Evolutionary conservation across 2,797 vertebrate species (phyloP), one percentile per base, ranked within the genome.

Genomic region (Enteromius trimaculatus): DNA sequence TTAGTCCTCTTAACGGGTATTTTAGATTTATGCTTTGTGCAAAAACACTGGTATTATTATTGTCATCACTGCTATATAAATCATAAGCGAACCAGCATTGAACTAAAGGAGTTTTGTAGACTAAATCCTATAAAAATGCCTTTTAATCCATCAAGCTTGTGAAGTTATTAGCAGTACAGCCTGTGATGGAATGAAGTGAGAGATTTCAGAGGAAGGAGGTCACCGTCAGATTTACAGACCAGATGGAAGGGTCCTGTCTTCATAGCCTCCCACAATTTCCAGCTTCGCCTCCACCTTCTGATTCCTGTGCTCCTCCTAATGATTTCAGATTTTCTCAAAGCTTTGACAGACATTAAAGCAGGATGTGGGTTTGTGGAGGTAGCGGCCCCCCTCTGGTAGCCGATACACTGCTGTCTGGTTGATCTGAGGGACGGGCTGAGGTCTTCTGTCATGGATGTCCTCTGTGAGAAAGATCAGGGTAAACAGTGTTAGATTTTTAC

Each of bases 331-430:
- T 69, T 77, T 71, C 65, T 62, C 75, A 78, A 83, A 69, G 74
- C 81, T 70, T 34, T 51, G 37, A 70, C 21, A n/a, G 68, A 75
- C 80, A 74, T 82, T 82, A 85, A 85, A 82, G 84, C 17, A 37
- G 34, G 47, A 58, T 74, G 66, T 19, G n/a, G 44, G 47, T 65
- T 39, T 10, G 69, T 85, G 80, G 66, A 79, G 31, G 80, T 39
- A 58, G 47, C 2, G 42, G 17, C 49, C 49, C 64, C 72, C 80
- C 47, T 78, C 74, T 78, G 84, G 66, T 21, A 44, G 34, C 42
- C 6, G 21, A 10, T 19, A 70, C 64, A 77, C 42, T 85, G 83
- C 77, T 85, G 51, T 81, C 29, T 47, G 78, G 78, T n/a, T 72
- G 55, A 81, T 78, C 84, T 81, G 74, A 85, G 44, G 34, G 51